Evolutionary conservation across 2,888 invertebrate species (phyloP), one percentile per base, ranked within the genome.

Genomic region (Melieria picta): DNA sequence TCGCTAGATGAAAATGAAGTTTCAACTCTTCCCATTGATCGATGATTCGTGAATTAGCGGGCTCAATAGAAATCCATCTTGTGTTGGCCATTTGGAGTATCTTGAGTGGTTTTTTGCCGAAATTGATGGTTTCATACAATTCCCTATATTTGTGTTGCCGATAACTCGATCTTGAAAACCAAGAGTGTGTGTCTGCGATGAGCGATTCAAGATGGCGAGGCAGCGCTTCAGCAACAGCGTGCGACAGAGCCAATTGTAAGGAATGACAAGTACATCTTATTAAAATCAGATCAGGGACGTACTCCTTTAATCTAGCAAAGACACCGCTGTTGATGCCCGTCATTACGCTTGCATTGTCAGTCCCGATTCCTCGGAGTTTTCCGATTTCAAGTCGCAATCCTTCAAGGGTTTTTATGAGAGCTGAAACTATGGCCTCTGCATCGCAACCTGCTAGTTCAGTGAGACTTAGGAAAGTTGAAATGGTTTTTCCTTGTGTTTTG

Each of bases 261-360:
- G 71, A 75, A 62, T 74, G 72, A 55, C 76, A 75, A 9, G 74
- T 72, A 52, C 73, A 73, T 58, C 71, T 75, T 6, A 74, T 61
- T 56, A 74, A 63, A 45, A 72, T 47, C 43, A 72, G 64, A 46
- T 57, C 62, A 7, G 75, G 70, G 10, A 56, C 65, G 7, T 52
- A 30, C 42, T 71, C 65, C 55, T 73, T 72, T 46, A 73, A 50
- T 52, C 64, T 57, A 10, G 62, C 68, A 13, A 56, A 68, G 42
- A 73, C 73, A 52, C 73, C 72, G 45, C 74, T 73, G 6, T 72
- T 69, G 45, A 16, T 48, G 43, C 73, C 75, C 46, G 65, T 43
- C 73, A 73, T 73, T 7, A 72, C 75, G 45, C 65, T 73, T n/a
- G 72, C 72, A 55, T 75, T 75, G 50, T 73, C 73, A n/a, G 72